A percentile compares a stretch with the other conserved stretches of the same genome.
Evolutionary conservation across 2,113 vertebrate species (phyloP).

Genomic region (Vulpes ferrilata): DNA sequence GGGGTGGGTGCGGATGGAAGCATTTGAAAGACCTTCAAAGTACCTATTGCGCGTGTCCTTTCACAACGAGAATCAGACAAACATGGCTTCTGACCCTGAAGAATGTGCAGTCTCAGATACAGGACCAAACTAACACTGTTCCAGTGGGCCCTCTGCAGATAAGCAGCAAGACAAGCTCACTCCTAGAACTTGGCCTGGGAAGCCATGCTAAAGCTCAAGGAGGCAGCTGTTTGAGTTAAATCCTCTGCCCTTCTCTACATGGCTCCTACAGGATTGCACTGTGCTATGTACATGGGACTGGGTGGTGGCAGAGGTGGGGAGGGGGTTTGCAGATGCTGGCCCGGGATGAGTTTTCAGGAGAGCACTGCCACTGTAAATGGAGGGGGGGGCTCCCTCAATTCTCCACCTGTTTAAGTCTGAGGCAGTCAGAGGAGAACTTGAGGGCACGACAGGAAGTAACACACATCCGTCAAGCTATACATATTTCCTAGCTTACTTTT

Average conservation of each 20-base stretch:
- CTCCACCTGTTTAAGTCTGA: not conserved
- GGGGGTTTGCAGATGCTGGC: not conserved
- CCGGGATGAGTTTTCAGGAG: not conserved
- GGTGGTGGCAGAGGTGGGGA: not conserved
- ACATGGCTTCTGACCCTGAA: not conserved
- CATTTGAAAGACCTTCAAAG: not conserved
- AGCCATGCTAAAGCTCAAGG: not conserved
- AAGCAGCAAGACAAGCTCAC: not conserved
- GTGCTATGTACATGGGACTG: not conserved
- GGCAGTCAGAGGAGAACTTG: not conserved
- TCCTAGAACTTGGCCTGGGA: not conserved
- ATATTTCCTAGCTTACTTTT: not conserved
- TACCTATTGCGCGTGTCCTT: not conserved
- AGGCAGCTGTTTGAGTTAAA: not conserved
- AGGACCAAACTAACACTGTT: not conserved
- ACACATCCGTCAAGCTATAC: not conserved
- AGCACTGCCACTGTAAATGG: not conserved
- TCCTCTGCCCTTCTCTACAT: not conserved
- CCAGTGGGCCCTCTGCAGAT: not conserved
- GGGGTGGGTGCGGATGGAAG: not conserved
- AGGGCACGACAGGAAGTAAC: not conserved
- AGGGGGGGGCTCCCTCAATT: not conserved
- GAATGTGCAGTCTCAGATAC: not conserved
- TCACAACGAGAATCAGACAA: constrained; percentile 30
- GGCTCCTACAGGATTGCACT: not conserved